Conservation (phyloP, 1,140 invertebrate genomes). For the Drosophila saltans region DNA sequence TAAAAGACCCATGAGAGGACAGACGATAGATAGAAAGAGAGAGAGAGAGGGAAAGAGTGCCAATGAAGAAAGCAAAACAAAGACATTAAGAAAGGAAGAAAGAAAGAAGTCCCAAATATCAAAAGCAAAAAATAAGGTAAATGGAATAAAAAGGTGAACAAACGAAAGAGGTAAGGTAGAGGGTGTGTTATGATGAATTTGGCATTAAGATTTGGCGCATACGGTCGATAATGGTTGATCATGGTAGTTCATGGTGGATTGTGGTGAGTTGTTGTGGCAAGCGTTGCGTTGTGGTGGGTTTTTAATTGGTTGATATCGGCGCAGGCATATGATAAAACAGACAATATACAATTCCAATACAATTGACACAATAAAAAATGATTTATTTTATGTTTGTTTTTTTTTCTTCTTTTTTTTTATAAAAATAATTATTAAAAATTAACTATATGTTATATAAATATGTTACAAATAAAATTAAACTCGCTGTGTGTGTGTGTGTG, state of each 20-base stretch:
- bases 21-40: constrained; percentile 18
- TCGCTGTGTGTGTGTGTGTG: constrained; percentile 1
- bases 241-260: constrained; percentile 10
- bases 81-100: too few species aligned
- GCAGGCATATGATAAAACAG: constrained; percentile 20
- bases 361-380: constrained; percentile 7
- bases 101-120: not conserved
- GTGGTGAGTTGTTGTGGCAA: constrained; percentile 13
- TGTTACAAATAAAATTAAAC: constrained; percentile 14
- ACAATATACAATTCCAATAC: not conserved
- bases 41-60: constrained; percentile 15
- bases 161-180: not conserved
- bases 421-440: constrained; percentile 8
- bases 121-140: not conserved
- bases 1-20: constrained; percentile 49
- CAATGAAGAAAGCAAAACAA: constrained; percentile 31
- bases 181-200: not conserved
- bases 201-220: not conserved
- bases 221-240: constrained; percentile 1
- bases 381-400: constrained; percentile 12
- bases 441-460: constrained; percentile 10
- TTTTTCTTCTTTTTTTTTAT: not conserved
- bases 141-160: not conserved
- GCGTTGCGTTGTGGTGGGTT: constrained; percentile 16
- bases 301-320: constrained; percentile 14